Base-by-base conservation (phyloP, 2,113 vertebrate species). In the Pomatorhinus ruficollis region DNA sequence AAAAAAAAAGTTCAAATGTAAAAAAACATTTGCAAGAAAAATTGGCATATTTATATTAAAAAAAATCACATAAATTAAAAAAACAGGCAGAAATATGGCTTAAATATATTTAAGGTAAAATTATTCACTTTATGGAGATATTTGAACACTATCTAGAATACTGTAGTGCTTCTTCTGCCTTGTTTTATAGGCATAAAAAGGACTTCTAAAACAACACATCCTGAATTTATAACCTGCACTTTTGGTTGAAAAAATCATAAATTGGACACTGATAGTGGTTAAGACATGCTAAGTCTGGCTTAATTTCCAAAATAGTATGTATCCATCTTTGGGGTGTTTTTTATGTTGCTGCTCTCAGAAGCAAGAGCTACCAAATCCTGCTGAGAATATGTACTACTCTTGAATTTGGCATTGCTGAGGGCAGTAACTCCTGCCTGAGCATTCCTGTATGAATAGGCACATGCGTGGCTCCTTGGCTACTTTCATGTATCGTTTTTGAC, bases 401-500 rank as follows among this genome's bases (percentile, higher is more conserved):
- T 71, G 52, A 84, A 30, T 54, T 1, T 33, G 35, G 7, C 69
- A n/a, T 19, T 64, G 27, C 12, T 53, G 63, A 76, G 28, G 42
- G 22, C 37, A 52, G 15, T 24, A 57, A 60, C 61, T 94, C 18
- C 25, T 69, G 25, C 44, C 65, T 53, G 61, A 61, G 50, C 15
- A 30, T 6, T 5, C 21, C 39, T 0, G 0, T 64, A 7, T 25
- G 27, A 71, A 52, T 5, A 79, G 28, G 35, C 12, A 11, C 11
- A 19, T 5, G 3, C 22, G 8, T 8, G 27, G 20, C 13, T 84
- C 35, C 65, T 84, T 68, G 61, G 15, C 31, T 93, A 66, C 20
- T 30, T 57, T 61, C 7, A 3, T 17, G 28, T 9, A 47, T 12
- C 2, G 2, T 65, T 77, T 80, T 81, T 74, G 40, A 53, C 9